Base-by-base conservation (phyloP, 2,888 invertebrate species). In the Kryphioiulus occultus region DNA sequence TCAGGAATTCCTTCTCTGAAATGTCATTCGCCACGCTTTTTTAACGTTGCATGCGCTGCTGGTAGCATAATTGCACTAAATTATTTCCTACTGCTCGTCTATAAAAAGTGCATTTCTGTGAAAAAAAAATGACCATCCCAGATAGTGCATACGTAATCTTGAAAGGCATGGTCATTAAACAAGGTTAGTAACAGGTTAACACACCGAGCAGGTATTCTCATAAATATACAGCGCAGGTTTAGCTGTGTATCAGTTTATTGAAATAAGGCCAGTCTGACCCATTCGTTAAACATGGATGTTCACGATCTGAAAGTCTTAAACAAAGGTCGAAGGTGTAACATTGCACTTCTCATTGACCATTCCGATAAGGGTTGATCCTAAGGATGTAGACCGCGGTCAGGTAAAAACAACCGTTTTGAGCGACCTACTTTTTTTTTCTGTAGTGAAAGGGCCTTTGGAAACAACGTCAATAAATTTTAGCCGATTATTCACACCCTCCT, bases 21-120 rank as follows among this genome's bases (percentile, higher is more conserved):
- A 68, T 68, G 68, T 68, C 68, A 68, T 68, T 68, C 68, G 68
- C 68, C 68, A 68, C 68, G 26, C 68, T 68, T 68, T 68, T 68
- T 68, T 68, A 68, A 9, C 10, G 26, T 22, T 68, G 22, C 68
- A 68, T 26, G 68, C 68, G 9, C 26, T 68, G 26, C 26, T 68
- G n/a, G 68, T 22, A 68, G 22, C 68, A 68, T 68, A 68, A 68
- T 68, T 68, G 68, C 68, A 26, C 26, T 22, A 68, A 12, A 68
- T 68, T 68, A 68, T 68, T 68, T 68, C 68, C 68, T 68, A 26
- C 68, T 68, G 68, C 9, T 68, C n/a, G 22, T 22, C 68, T 68
- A 68, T 68, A 68, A 68, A 68, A 68, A 68, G 68, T 68, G 26
- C 68, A 68, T 26, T 68, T 68, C 68, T 26, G 26, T 12, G 26